phyloP scores from a whole-genome alignment of 2,113 vertebrate genomes.

The Rhadina sibilatrix region DNA sequence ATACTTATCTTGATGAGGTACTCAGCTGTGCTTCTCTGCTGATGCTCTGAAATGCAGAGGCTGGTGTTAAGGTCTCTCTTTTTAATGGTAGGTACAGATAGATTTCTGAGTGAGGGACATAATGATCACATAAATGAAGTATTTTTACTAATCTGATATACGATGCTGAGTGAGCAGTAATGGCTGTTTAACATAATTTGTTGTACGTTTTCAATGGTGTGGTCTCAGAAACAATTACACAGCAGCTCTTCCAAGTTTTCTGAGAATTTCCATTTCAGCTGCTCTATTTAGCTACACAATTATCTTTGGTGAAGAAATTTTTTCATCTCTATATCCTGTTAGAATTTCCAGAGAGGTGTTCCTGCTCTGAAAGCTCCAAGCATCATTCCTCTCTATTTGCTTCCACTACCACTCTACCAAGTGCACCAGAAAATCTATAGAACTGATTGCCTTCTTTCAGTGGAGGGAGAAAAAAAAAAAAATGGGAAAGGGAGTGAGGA shows the following conservation, averaged over 20 bases:
- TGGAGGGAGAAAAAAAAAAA: not conserved
- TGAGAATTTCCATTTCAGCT: not conserved
- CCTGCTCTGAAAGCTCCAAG: not conserved
- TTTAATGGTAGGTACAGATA: not conserved
- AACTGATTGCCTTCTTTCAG: not conserved
- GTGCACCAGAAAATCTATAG: not conserved
- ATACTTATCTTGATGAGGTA: not conserved
- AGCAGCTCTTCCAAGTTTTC: not conserved
- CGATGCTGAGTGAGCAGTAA: not conserved
- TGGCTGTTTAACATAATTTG: not conserved
- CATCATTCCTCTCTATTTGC: not conserved
- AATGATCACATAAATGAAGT: not conserved
- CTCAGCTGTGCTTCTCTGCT: not conserved
- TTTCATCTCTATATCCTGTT: not conserved
- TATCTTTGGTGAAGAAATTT: not conserved
- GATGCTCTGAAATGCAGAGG: not conserved
- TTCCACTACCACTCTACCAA: not conserved
- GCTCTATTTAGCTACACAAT: not conserved
- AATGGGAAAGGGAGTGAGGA: fast-evolving
- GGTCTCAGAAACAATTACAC: not conserved
- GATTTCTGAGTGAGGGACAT: not conserved
- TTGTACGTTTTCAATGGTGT: not conserved
- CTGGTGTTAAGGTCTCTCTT: not conserved
- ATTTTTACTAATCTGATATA: not conserved
- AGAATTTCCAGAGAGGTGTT: not conserved